Percentiles rank a stretch among this genome's conserved stretches.
These are phyloP conservation scores for Monoplex corrugatus DNA, from an alignment of 2,888 invertebrate genomes.

Conservation along the genomic window DNA sequence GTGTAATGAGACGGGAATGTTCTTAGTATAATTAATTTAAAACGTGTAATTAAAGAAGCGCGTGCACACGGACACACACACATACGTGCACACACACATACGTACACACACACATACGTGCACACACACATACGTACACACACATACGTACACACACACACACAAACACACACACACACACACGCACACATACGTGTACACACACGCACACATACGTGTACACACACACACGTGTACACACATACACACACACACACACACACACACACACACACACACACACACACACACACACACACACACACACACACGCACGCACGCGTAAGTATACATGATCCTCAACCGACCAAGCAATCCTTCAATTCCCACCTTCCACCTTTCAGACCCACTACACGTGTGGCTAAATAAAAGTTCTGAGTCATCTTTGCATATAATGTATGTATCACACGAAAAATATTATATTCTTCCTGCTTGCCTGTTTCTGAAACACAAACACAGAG, in stretches of 20 bases:
- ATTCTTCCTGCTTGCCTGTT: too few species aligned
- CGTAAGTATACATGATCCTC: too few species aligned
- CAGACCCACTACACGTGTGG: too few species aligned
- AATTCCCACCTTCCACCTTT: too few species aligned
- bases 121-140: too few species aligned
- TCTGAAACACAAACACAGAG: too few species aligned
- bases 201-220: conserved; percentile 15
- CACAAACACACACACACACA: neutral
- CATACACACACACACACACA: conserved; percentile 38
- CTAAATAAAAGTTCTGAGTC: too few species aligned
- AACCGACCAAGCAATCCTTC: too few species aligned
- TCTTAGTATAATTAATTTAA: too few species aligned
- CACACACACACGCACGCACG: neutral
- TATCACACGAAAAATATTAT: too few species aligned
- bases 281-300: conserved; percentile 25
- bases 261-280: conserved; percentile 24
- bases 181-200: neutral
- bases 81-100: neutral
- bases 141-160: neutral
- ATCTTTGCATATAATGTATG: too few species aligned
- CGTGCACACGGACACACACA: neutral
- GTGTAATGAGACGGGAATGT: neutral
- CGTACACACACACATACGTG: neutral
- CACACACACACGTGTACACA: neutral
- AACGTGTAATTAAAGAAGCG: neutral